A percentile compares a stretch with the other conserved stretches of the same genome.
These are phyloP conservation scores for Scolopax rusticola DNA, from an alignment of 2,797 vertebrate species.

Conservation along the genomic window DNA sequence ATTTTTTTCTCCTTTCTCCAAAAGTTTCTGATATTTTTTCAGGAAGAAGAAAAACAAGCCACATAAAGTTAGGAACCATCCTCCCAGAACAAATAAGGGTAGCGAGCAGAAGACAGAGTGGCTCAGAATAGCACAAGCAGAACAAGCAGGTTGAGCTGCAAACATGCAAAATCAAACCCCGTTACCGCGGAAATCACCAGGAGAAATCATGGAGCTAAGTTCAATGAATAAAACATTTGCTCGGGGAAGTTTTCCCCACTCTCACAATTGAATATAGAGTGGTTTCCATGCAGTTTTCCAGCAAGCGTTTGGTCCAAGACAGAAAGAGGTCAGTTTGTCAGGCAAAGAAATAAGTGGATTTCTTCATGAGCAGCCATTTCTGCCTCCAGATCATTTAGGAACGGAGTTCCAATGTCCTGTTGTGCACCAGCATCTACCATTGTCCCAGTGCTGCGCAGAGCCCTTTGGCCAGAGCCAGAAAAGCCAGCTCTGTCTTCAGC, in stretches of 20 bases:
- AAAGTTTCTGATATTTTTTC: neutral
- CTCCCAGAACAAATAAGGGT: neutral
- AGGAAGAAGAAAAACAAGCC: neutral
- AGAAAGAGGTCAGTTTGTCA: neutral
- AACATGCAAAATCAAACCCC: neutral
- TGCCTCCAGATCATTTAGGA: neutral
- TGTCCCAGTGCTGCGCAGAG: accelerated
- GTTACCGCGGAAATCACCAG: neutral
- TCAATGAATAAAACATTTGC: neutral
- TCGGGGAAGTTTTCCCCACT: neutral
- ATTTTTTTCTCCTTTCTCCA: neutral
- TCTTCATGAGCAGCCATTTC: neutral
- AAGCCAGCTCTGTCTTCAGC: neutral
- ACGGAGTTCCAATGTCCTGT: neutral
- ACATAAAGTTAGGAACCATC: neutral
- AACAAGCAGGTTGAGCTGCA: neutral
- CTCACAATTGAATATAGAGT: neutral
- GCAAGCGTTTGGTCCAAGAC: neutral
- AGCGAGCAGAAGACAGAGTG: neutral
- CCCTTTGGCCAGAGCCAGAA: neutral
- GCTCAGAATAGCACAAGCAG: neutral
- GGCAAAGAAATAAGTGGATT: neutral
- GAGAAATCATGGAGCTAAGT: neutral
- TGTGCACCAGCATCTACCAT: neutral
- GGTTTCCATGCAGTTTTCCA: neutral